phyloP scores from a whole-genome alignment of 2,113 vertebrate genomes.

The Illadopsis cleaveri region DNA sequence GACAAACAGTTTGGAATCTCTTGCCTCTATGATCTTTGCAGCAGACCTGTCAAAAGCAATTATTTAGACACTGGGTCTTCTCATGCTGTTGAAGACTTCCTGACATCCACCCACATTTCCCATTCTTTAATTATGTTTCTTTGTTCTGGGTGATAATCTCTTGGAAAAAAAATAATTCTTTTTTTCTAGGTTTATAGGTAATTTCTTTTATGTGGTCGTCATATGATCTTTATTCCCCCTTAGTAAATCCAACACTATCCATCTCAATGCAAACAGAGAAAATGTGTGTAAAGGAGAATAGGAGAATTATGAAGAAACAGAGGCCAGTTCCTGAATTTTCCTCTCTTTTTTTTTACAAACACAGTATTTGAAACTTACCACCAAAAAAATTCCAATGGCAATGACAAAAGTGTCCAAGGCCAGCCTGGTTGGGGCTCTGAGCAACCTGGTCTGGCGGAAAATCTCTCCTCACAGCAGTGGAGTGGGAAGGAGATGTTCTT shows the following conservation, averaged over 20 bases:
- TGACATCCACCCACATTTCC: not conserved
- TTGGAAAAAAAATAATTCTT: not conserved
- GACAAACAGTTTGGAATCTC: not conserved
- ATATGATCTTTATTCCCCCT: not conserved
- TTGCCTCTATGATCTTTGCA: not conserved
- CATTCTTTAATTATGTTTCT: not conserved
- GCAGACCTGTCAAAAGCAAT: not conserved
- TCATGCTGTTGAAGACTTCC: not conserved
- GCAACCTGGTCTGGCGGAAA: not conserved
- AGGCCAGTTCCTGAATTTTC: not conserved
- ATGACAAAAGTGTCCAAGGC: not conserved
- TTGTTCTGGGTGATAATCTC: not conserved
- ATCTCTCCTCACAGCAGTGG: too few relatives aligned
- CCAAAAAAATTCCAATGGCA: not conserved
- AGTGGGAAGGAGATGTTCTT: not conserved
- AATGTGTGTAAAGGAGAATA: not conserved
- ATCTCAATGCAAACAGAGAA: not conserved
- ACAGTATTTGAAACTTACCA: not conserved
- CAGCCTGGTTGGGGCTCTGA: not conserved
- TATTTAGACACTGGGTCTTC: not conserved
- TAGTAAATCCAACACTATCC: not conserved
- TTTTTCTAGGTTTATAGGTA: not conserved
- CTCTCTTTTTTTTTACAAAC: accelerated
- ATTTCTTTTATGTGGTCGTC: not conserved
- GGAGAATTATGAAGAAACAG: not conserved